A percentile compares a stretch with the other conserved stretches of the same genome.
Evolutionary conservation across 2,113 vertebrate species (phyloP).

Genomic region (Eclectus roratus): DNA sequence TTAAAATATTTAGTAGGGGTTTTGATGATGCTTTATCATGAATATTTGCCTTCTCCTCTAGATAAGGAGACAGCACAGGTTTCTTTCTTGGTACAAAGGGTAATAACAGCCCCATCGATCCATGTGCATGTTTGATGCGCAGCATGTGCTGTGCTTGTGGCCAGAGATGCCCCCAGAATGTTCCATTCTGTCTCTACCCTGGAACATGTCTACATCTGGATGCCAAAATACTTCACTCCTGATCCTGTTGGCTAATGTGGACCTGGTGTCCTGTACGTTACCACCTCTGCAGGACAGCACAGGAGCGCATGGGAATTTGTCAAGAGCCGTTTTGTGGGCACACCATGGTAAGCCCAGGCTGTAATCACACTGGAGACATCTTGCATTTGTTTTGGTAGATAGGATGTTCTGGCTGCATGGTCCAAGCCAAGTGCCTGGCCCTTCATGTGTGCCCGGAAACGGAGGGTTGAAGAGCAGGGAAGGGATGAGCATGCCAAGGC

Average conservation of each 20-base stretch:
- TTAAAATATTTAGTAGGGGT: conserved; percentile 67
- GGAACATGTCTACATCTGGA: not conserved
- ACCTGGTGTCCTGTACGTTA: not conserved
- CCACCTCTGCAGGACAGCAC: not conserved
- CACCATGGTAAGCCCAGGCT: not conserved
- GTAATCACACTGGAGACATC: not conserved
- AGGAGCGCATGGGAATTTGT: not conserved
- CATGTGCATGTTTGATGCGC: accelerated
- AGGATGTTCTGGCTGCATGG: not conserved
- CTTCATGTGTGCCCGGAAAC: not conserved
- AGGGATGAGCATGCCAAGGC: not conserved
- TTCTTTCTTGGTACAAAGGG: not conserved
- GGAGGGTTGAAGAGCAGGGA: not conserved
- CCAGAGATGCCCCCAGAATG: not conserved
- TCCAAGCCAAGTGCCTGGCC: not conserved
- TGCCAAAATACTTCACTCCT: not conserved
- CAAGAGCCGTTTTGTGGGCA: not conserved
- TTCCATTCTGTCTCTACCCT: not conserved
- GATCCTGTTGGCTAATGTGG: not conserved
- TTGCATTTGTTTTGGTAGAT: not conserved
- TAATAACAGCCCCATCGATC: not conserved
- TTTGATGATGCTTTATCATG: conserved; percentile 4
- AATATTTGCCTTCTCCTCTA: conserved; percentile 38
- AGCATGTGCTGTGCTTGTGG: not conserved
- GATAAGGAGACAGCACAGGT: not conserved